A percentile compares a stretch with the other conserved stretches of the same genome.
These are phyloP conservation scores for Lates japonicus DNA, from an alignment of 2,797 vertebrate species.

Conservation along the genomic window DNA sequence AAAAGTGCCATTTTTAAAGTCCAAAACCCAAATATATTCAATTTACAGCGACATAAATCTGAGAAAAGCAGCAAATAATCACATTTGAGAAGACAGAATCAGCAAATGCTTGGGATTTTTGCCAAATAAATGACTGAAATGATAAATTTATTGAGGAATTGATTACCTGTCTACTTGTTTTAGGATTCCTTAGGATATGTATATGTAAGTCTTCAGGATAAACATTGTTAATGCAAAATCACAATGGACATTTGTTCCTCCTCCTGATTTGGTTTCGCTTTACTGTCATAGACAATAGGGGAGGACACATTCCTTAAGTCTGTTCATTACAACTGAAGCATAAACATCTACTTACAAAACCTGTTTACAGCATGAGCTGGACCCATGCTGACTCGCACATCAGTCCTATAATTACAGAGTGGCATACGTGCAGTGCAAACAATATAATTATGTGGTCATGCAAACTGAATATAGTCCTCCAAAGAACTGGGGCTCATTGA, in stretches of 20 bases:
- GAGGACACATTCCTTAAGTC: conserved; percentile 1
- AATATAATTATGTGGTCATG: conserved; percentile 65
- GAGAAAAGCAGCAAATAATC: neutral
- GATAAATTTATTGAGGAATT: neutral
- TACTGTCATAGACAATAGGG: neutral
- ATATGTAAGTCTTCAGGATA: neutral
- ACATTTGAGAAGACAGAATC: neutral
- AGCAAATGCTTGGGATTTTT: neutral
- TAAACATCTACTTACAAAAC: conserved; percentile 30
- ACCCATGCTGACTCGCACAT: conserved; percentile 5
- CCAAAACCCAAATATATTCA: conserved; percentile 4
- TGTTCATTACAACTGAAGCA: neutral
- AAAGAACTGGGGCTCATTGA: conserved; percentile 37
- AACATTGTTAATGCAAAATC: neutral
- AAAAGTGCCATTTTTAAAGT: neutral
- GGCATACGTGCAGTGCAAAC: neutral
- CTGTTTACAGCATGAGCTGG: neutral
- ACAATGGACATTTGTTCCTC: neutral
- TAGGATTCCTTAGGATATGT: neutral
- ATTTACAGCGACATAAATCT: neutral
- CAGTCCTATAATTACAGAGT: conserved; percentile 56
- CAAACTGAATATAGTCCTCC: conserved; percentile 24
- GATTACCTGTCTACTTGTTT: neutral
- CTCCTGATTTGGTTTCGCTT: conserved; percentile 10
- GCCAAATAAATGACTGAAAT: neutral